phyloP scores from a whole-genome alignment of 2,888 invertebrate genomes.

The Acleris holmiana region DNA sequence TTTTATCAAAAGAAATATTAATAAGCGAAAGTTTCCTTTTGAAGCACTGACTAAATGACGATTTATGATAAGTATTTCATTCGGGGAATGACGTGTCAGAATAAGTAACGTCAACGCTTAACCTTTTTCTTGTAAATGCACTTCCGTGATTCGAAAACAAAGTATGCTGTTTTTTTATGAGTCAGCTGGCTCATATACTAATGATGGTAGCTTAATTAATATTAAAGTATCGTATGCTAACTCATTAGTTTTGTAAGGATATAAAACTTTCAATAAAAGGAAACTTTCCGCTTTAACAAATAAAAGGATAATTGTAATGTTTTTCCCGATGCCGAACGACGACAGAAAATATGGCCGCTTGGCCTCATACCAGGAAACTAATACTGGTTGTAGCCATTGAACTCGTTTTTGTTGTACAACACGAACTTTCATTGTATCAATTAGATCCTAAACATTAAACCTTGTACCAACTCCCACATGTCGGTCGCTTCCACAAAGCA shows the following conservation, averaged over 20 bases:
- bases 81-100: slow-evolving; percentile 50
- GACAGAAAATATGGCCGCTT: too few relatives aligned
- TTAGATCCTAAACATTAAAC: slow-evolving; percentile 40
- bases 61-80: slow-evolving; percentile 41
- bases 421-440: slow-evolving; percentile 21
- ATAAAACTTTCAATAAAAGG: background rate
- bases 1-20: slow-evolving; percentile 70
- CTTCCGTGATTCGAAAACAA: slow-evolving; percentile 59
- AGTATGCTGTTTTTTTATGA: slow-evolving; percentile 46
- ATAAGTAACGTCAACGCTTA: slow-evolving; percentile 55
- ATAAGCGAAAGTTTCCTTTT: slow-evolving; percentile 67
- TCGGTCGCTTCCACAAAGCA: slow-evolving; percentile 63
- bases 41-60: slow-evolving; percentile 39
- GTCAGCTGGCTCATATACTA: slow-evolving; percentile 53
- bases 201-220: slow-evolving; percentile 54
- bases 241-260: background rate
- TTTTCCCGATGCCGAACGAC: too few relatives aligned
- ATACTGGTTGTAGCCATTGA: background rate
- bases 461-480: slow-evolving; percentile 66
- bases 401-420: slow-evolving; percentile 27
- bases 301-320: too few relatives aligned
- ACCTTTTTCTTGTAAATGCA: slow-evolving; percentile 55
- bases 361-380: background rate
- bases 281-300: too few relatives aligned
- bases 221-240: slow-evolving; percentile 30